Conservation (phyloP, 2,797 vertebrate species). For the Lemur catta region DNA sequence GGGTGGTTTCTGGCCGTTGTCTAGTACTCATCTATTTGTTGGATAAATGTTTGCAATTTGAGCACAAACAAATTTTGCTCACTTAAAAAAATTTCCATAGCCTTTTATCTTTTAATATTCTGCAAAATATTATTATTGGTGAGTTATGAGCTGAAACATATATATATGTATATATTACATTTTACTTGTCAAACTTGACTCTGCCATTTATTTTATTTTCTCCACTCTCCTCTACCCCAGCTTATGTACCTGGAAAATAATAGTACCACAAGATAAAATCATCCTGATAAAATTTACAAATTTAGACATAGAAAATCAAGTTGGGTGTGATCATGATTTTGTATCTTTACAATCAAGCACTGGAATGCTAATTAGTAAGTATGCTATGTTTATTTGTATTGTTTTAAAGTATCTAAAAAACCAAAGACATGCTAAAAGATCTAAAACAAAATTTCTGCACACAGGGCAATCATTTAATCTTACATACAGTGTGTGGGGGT, state of each 20-base stretch:
- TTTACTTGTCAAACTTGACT: neutral
- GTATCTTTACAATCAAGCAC: neutral
- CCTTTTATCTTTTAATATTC: neutral
- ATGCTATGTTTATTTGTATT: neutral
- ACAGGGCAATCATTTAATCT: neutral
- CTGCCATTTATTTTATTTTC: neutral
- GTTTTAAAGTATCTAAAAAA: neutral
- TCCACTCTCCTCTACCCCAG: neutral
- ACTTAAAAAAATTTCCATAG: neutral
- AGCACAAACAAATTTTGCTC: neutral
- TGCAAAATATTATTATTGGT: neutral
- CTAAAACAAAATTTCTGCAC: neutral
- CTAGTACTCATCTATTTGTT: neutral
- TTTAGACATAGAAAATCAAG: neutral
- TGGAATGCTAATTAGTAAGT: neutral
- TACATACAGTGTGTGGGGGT: neutral
- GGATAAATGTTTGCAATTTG: neutral
- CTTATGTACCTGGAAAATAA: neutral
- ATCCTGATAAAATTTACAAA: slow-evolving; percentile 5
- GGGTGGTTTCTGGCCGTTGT: neutral
- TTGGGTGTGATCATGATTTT: neutral
- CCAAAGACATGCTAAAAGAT: neutral
- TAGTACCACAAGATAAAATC: neutral
- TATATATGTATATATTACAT: neutral
- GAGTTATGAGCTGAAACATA: neutral